phyloP scores from a whole-genome alignment of 2,113 vertebrate genomes.

The Pholis gunnellus region DNA sequence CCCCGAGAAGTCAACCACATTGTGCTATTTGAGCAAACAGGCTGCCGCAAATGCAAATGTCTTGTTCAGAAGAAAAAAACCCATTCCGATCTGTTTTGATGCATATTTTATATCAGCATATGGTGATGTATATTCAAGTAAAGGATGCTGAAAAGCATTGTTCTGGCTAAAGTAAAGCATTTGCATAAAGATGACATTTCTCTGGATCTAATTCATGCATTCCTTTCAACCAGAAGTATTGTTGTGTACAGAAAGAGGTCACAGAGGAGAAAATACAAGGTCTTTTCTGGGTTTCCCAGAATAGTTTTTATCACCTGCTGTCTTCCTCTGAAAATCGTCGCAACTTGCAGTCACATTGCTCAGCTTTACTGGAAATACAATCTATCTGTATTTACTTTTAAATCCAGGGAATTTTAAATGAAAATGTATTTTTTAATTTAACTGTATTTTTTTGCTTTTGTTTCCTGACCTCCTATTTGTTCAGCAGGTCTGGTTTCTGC shows the following conservation, averaged over 20 bases:
- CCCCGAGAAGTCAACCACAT: slow-evolving; percentile 40
- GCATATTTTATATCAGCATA: slow-evolving; percentile 52
- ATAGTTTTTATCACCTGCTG: background rate
- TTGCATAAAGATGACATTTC: slow-evolving; percentile 56
- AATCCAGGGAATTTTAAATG: background rate
- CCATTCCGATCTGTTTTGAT: slow-evolving; percentile 53
- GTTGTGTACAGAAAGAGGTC: slow-evolving; percentile 32
- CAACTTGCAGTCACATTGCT: background rate
- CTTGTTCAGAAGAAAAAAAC: slow-evolving; percentile 25
- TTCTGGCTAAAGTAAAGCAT: slow-evolving; percentile 26
- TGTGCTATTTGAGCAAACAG: slow-evolving; percentile 49
- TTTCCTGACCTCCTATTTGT: background rate
- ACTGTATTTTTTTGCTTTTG: background rate
- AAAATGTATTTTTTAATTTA: background rate
- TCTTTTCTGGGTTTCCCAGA: background rate
- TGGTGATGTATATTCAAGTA: slow-evolving; percentile 39
- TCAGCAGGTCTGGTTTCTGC: background rate
- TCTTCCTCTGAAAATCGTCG: too few relatives aligned
- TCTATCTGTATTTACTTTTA: background rate
- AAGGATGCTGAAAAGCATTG: slow-evolving; percentile 9
- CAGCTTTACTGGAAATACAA: too few relatives aligned
- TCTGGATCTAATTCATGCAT: slow-evolving; percentile 42
- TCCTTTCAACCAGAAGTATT: slow-evolving; percentile 13
- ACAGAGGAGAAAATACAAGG: background rate
- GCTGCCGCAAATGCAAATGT: slow-evolving; percentile 61